Conservation (phyloP, 2,113 vertebrate genomes). For the Centrocercus urophasianus region DNA sequence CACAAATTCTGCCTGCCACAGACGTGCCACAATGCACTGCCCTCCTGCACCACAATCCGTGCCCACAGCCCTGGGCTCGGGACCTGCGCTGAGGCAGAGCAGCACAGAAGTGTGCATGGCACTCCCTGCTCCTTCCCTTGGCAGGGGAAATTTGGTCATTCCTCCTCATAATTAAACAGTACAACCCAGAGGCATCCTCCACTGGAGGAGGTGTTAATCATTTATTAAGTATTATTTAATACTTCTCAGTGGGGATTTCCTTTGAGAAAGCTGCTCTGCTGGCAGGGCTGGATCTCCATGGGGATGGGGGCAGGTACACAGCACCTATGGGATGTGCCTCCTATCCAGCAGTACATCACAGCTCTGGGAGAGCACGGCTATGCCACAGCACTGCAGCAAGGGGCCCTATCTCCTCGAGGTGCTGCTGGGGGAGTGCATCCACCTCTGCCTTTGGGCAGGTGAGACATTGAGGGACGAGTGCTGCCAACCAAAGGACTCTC, state of each 20-base stretch:
- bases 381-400: background rate
- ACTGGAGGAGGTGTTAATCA: background rate
- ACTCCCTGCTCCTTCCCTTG: background rate
- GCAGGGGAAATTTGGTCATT: background rate
- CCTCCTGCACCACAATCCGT: fast-evolving
- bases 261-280: background rate
- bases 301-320: background rate
- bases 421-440: background rate
- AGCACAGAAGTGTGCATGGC: background rate
- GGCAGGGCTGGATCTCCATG: background rate
- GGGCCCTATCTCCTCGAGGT: background rate
- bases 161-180: background rate
- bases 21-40: background rate
- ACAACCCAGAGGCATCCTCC: background rate
- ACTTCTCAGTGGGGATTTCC: background rate
- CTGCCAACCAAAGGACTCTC: background rate
- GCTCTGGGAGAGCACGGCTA: background rate
- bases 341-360: background rate
- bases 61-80: background rate
- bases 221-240: background rate
- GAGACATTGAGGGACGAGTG: background rate
- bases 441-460: background rate
- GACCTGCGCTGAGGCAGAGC: too few species aligned
- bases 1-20: fast-evolving
- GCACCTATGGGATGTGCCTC: background rate